Conservation (phyloP, 2,113 vertebrate genomes). For the Indicator indicator region DNA sequence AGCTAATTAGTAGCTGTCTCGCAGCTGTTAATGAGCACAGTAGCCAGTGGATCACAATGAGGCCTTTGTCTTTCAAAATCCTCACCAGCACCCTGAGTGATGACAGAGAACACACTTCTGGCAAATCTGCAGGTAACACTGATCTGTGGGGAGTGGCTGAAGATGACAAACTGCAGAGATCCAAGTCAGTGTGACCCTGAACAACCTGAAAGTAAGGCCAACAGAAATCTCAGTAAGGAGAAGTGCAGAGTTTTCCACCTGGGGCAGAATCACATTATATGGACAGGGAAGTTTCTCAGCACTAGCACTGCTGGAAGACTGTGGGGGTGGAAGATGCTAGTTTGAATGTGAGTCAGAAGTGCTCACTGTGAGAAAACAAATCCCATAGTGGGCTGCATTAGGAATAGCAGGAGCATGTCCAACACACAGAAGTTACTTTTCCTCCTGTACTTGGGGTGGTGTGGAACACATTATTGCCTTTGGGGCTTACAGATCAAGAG, state of each 20-base stretch:
- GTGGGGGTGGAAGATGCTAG: not conserved
- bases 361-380: not conserved
- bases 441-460: not conserved
- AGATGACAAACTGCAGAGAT: not conserved
- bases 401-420: not conserved
- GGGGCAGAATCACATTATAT: not conserved
- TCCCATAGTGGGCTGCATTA: not conserved
- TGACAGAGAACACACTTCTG: not conserved
- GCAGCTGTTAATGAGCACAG: not conserved
- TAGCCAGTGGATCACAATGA: not conserved
- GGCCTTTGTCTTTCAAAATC: not conserved
- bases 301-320: not conserved
- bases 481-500: not conserved
- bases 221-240: not conserved
- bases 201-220: not conserved
- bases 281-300: not conserved
- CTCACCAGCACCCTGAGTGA: not conserved
- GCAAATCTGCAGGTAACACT: not conserved
- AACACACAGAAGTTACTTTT: not conserved
- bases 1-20: not conserved
- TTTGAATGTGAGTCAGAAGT: not conserved
- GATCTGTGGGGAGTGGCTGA: not conserved
- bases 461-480: not conserved
- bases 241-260: not conserved
- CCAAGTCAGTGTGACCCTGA: not conserved